These are phyloP conservation scores for Protonemura montana DNA, from an alignment of 2,888 invertebrate species.

Conservation along the genomic window DNA sequence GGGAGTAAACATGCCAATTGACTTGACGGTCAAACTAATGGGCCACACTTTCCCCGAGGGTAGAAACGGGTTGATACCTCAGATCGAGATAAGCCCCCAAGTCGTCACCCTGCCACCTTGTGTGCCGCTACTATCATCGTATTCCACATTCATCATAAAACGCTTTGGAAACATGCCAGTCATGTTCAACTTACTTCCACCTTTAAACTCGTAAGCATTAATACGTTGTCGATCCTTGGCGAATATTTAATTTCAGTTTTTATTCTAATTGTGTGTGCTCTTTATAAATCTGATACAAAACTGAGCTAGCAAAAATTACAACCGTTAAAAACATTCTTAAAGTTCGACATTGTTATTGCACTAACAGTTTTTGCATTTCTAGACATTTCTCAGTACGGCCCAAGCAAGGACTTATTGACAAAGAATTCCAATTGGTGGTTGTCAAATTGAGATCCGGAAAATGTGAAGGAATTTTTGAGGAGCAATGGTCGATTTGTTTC, in stretches of 20 bases:
- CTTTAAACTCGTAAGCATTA: conserved; percentile 52
- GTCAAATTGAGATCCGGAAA: conserved; percentile 56
- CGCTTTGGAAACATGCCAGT: conserved; percentile 58
- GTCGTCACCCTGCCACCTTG: conserved; percentile 56
- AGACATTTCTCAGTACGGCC: conserved; percentile 57
- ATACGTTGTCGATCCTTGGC: too few relatives aligned
- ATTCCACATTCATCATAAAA: conserved; percentile 58
- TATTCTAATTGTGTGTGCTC: not conserved
- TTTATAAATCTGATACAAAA: too few relatives aligned
- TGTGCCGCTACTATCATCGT: conserved; percentile 53
- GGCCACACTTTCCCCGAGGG: conserved; percentile 53
- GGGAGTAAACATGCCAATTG: not conserved
- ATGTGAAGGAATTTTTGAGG: conserved; percentile 55
- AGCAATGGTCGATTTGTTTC: conserved; percentile 60
- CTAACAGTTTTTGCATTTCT: conserved; percentile 8
- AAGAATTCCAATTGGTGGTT: conserved; percentile 57
- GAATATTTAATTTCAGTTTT: too few relatives aligned
- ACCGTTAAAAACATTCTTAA: too few relatives aligned
- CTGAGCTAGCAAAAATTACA: too few relatives aligned
- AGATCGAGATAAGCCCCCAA: conserved; percentile 54
- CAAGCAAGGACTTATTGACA: conserved; percentile 58
- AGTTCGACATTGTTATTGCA: too few relatives aligned
- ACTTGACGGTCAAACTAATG: conserved; percentile 33
- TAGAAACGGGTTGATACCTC: conserved; percentile 53
- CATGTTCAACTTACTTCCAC: conserved; percentile 59